phyloP scores from a whole-genome alignment of 2,113 vertebrate species.

The Heloderma charlesbogerti region DNA sequence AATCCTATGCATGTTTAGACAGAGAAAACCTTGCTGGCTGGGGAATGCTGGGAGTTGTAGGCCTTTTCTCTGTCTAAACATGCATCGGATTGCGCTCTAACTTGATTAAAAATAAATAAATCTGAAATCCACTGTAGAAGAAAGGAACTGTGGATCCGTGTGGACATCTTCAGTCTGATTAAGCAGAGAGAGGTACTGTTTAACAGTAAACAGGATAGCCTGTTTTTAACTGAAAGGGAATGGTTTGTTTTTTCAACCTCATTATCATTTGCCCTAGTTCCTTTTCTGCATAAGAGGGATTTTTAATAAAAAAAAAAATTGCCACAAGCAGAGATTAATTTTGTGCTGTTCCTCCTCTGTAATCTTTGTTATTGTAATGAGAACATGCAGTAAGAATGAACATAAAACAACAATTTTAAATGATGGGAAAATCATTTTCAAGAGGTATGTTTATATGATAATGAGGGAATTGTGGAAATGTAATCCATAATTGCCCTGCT shows the following conservation, averaged over 20 bases:
- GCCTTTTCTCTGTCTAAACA: too few species aligned
- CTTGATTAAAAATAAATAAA: too few species aligned
- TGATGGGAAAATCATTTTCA: background rate
- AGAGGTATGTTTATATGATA: background rate
- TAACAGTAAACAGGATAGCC: background rate
- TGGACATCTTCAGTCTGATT: background rate
- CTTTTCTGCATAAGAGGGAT: background rate
- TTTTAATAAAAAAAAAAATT: background rate
- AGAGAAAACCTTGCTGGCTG: too few species aligned
- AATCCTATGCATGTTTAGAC: too few species aligned
- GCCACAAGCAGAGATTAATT: conserved; percentile 10
- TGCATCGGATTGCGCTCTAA: too few species aligned
- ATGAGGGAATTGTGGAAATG: background rate
- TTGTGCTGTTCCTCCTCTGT: background rate
- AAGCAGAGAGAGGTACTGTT: background rate
- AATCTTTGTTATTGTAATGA: conserved; percentile 19
- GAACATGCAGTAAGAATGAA: background rate
- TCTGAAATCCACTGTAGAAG: background rate
- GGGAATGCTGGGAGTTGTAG: too few species aligned
- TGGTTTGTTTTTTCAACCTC: background rate
- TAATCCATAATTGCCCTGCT: background rate
- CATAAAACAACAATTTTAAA: conserved; percentile 1
- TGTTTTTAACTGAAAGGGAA: background rate
- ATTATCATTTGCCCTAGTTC: conserved; percentile 10
- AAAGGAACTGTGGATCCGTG: background rate